These are phyloP conservation scores for Knipowitschia caucasica DNA, from an alignment of 2,797 vertebrate species.

Conservation along the genomic window DNA sequence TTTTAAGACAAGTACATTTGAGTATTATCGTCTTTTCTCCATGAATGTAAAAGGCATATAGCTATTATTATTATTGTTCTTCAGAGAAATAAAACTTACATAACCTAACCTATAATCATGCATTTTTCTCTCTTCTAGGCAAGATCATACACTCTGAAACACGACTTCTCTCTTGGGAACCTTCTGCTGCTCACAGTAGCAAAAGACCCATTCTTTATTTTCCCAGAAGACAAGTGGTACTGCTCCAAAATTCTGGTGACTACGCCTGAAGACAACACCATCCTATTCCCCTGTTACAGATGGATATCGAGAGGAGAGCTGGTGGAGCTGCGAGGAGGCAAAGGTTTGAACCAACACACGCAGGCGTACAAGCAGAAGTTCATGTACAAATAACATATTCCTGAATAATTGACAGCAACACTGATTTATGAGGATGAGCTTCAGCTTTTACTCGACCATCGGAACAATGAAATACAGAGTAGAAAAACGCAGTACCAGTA, in stretches of 20 bases:
- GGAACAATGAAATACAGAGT: constrained; percentile 27
- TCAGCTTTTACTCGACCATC: constrained; percentile 31
- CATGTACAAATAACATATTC: neutral
- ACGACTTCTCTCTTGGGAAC: constrained; percentile 35
- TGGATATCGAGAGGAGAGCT: constrained; percentile 59
- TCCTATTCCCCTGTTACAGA: constrained; percentile 64
- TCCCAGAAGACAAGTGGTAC: constrained; percentile 62
- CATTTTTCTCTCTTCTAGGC: constrained; percentile 29
- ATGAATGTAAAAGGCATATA: too few relatives aligned
- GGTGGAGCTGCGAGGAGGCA: constrained; percentile 65
- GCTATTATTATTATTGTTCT: too few relatives aligned
- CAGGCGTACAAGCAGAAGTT: neutral
- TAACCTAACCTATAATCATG: neutral
- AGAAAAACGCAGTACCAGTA: constrained; percentile 45
- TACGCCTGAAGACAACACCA: constrained; percentile 48
- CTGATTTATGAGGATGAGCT: constrained; percentile 47
- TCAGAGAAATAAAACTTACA: too few relatives aligned
- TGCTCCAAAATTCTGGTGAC: constrained; percentile 59
- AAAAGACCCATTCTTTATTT: constrained; percentile 34
- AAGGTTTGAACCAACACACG: constrained; percentile 38
- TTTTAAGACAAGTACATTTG: neutral
- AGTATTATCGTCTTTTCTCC: too few relatives aligned
- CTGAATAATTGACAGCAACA: constrained; percentile 33
- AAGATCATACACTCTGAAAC: constrained; percentile 42
- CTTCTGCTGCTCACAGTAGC: constrained; percentile 61